A percentile compares a stretch with the other conserved stretches of the same genome.
Conservation (phyloP, 2,888 invertebrate species). For the Lepetodrilus schrolli region DNA sequence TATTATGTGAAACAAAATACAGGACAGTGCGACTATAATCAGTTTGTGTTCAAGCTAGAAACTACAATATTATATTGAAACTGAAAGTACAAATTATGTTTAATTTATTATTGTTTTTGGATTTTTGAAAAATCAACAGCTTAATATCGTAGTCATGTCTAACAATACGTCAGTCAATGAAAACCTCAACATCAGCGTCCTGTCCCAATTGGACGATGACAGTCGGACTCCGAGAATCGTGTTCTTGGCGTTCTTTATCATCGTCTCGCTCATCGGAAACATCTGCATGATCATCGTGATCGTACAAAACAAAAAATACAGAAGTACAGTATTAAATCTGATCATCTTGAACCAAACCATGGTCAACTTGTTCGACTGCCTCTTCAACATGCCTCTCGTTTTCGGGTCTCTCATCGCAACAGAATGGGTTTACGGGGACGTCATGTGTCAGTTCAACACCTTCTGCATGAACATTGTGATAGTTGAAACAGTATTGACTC, state of each 20-base stretch:
- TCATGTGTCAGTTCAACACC: slow-evolving; percentile 60
- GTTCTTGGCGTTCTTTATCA: slow-evolving; percentile 61
- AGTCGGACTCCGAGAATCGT: slow-evolving; percentile 41
- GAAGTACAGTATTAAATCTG: slow-evolving; percentile 52
- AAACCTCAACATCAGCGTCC: neutral
- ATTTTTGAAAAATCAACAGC: neutral
- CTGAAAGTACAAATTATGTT: no score
- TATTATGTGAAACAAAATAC: no score
- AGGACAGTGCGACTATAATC: no score
- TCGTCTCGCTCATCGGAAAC: slow-evolving; percentile 62
- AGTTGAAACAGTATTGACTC: slow-evolving; percentile 53
- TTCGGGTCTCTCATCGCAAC: slow-evolving; percentile 56
- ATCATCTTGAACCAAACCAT: slow-evolving; percentile 61
- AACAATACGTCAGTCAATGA: neutral
- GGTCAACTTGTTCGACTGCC: slow-evolving; percentile 62
- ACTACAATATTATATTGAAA: no score
- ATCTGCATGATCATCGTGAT: slow-evolving; percentile 60
- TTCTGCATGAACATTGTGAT: slow-evolving; percentile 59
- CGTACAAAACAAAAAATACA: slow-evolving; percentile 54
- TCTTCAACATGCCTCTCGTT: slow-evolving; percentile 65
- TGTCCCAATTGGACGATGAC: slow-evolving; percentile 7
- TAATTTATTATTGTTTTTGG: no score
- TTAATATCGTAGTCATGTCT: neutral
- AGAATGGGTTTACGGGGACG: slow-evolving; percentile 57
- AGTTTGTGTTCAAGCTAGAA: no score